Evolutionary conservation across 2,113 vertebrate species (phyloP).

Genomic region (Heterocephalus glaber): DNA sequence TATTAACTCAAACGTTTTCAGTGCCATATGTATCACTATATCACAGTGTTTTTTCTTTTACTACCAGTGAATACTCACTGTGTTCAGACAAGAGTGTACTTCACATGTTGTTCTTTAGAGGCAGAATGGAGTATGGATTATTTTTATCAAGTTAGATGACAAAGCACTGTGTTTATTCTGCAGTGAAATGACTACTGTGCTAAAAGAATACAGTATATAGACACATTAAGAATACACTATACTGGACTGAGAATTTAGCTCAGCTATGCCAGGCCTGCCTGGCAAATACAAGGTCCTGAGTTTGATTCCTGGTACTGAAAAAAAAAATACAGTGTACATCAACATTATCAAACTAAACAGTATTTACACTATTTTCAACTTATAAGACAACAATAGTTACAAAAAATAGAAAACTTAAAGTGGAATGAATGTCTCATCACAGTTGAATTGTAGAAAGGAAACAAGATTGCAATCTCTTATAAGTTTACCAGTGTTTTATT

Average conservation of each 20-base stretch:
- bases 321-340: not conserved
- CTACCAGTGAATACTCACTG: not conserved
- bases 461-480: not conserved
- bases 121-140: not conserved
- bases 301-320: no score
- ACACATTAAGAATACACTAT: no score
- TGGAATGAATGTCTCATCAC: not conserved
- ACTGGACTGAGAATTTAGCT: no score
- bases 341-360: not conserved
- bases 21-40: not conserved
- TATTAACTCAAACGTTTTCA: not conserved
- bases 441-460: constrained; percentile 1
- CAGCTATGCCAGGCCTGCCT: no score
- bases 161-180: not conserved
- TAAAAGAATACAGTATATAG: not conserved
- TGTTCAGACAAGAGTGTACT: not conserved
- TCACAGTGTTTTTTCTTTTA: not conserved
- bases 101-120: not conserved
- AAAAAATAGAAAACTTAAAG: constrained; percentile 16
- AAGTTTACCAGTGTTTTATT: not conserved
- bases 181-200: not conserved
- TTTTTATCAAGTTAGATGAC: constrained; percentile 35
- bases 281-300: no score
- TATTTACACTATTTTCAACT: not conserved
- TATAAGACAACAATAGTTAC: not conserved